These are phyloP conservation scores for Leiothrix lutea DNA, from an alignment of 2,113 vertebrate species.

Conservation along the genomic window DNA sequence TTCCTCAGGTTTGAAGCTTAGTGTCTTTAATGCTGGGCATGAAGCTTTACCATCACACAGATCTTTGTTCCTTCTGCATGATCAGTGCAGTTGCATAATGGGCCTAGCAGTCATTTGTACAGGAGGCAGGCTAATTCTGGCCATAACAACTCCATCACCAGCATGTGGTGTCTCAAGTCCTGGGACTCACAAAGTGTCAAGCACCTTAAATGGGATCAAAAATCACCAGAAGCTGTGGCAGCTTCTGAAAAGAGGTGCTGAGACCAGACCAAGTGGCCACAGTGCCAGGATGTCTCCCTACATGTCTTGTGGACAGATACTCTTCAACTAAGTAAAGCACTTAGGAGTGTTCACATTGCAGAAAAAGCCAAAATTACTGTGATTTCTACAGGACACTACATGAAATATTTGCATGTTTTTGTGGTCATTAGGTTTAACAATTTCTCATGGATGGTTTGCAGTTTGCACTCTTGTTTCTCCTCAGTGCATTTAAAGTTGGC, in stretches of 20 bases:
- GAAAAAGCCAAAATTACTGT: neutral
- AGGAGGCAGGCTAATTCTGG: neutral
- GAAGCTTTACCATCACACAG: neutral
- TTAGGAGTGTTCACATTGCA: neutral
- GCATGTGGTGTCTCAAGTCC: rapidly evolving
- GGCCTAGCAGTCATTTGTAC: neutral
- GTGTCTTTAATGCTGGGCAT: neutral
- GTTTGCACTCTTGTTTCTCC: neutral
- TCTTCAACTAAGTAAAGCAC: neutral
- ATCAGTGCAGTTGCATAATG: neutral
- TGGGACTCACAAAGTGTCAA: neutral
- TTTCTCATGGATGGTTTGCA: neutral
- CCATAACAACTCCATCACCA: neutral
- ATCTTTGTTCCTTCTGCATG: neutral
- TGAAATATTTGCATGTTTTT: neutral
- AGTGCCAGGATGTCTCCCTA: neutral
- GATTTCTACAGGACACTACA: neutral
- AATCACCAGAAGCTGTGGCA: neutral
- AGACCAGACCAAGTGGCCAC: rapidly evolving
- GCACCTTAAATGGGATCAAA: neutral
- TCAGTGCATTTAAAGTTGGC: neutral
- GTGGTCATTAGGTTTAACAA: neutral
- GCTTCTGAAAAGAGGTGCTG: neutral
- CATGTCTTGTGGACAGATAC: neutral
- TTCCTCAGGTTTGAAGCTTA: neutral